Base-by-base conservation (phyloP, 2,888 invertebrate species). In the Syrista parreyssii region DNA sequence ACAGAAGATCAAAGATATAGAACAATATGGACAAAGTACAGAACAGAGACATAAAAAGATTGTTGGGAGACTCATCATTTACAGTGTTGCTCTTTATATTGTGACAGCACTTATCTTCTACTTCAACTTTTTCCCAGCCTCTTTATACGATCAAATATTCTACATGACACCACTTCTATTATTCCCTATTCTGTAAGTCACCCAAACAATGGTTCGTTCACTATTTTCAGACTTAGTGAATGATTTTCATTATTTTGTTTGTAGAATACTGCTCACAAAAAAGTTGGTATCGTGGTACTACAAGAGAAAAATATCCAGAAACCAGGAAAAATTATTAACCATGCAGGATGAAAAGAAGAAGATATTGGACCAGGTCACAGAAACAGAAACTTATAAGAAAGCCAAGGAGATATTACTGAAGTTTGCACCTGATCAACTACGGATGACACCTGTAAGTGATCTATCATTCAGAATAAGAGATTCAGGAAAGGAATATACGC, bases 381-480 rank as follows among this genome's bases (percentile, higher is more conserved):
- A 99, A 89, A 99, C 96, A 68, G 99, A 99, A 92, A 99, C 98
- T 0, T 99, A 98, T 90, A 99, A 99, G 93, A 96, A 95, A 75
- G 98, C 98, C 9, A 97, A 96, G 91, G 95, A 96, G 90, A 97
- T 98, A 84, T 92, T 98, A 78, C 96, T 97, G 91, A 97, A 96
- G 90, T 98, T 95, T 92, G 98, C 95, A 80, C 95, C 95, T 33
- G 94, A 94, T 83, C 93, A 93, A 84, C 88, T 94, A 31, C 88
- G 87, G 82, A 91, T 91, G 87, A 88, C 89, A 75, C 87, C 89
- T 11, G 90, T 90, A 82, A 85, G 85, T 86, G 74, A 80, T 55
- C 23, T 9, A 23, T 23, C 40, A 55, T 55, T 23, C 0, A 23
- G 0, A 55, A 55, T 1, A 23, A 40, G 6, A 9, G 40, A 23